Conservation (phyloP, 64 coral and sea anemone species). For the Orbicella faveolata region DNA sequence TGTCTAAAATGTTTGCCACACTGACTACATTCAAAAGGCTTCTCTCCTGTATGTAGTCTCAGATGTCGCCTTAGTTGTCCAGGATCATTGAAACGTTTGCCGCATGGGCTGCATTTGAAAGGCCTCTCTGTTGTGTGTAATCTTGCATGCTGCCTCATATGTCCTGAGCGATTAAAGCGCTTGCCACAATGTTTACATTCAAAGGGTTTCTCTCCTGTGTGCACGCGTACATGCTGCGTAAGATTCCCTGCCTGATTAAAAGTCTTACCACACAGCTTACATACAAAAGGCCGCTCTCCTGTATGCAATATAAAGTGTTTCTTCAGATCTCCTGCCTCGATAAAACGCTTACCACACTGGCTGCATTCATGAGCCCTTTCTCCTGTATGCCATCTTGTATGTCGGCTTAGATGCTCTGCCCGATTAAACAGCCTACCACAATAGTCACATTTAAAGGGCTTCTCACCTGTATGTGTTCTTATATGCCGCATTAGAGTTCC, state of each 20-base stretch:
- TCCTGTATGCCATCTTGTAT: neutral
- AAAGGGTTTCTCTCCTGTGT: slow-evolving; percentile 15
- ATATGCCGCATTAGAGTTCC: neutral
- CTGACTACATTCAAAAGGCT: neutral
- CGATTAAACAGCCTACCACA: neutral
- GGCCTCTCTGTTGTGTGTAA: neutral
- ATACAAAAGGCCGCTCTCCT: neutral
- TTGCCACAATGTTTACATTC: neutral
- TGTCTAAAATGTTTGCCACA: neutral
- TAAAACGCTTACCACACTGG: neutral
- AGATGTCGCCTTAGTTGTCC: neutral
- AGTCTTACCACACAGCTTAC: neutral
- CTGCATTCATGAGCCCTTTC: neutral
- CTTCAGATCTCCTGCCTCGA: neutral
- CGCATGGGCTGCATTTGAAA: neutral
- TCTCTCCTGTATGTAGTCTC: neutral
- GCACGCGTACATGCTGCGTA: neutral
- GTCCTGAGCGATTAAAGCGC: neutral
- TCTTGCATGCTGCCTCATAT: neutral
- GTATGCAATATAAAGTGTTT: neutral
- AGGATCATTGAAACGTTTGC: neutral
- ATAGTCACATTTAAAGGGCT: neutral
- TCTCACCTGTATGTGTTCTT: neutral
- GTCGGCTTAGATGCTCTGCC: neutral
- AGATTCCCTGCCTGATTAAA: slow-evolving; percentile 1